These are phyloP conservation scores for Leuctra nigra DNA, from an alignment of 2,888 invertebrate species.

Conservation along the genomic window DNA sequence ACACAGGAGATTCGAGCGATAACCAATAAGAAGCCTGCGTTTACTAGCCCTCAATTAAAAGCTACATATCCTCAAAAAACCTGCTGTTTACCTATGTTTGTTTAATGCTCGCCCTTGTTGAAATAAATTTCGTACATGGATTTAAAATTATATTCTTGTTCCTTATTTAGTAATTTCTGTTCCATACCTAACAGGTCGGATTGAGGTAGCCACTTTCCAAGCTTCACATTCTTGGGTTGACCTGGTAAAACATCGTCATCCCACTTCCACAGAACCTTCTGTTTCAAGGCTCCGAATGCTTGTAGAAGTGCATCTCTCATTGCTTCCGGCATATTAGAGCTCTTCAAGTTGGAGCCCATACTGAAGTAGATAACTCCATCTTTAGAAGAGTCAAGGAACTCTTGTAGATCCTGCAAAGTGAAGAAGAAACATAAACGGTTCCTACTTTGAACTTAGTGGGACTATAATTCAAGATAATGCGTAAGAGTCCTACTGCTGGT, in stretches of 20 bases:
- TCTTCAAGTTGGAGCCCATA: conserved; percentile 32
- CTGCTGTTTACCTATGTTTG: no score
- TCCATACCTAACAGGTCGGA: conserved; percentile 39
- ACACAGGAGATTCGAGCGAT: no score
- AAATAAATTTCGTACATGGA: no score
- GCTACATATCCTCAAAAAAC: no score
- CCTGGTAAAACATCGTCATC: conserved; percentile 32
- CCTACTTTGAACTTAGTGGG: no score
- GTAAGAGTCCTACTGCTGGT: conserved; percentile 24
- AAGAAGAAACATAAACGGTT: no score
- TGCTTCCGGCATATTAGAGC: conserved; percentile 29
- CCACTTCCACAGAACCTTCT: conserved; percentile 35
- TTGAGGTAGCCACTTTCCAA: conserved; percentile 35
- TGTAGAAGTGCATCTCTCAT: conserved; percentile 29
- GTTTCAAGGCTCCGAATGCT: conserved; percentile 34
- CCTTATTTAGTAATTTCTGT: not conserved
- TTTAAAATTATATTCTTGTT: not conserved
- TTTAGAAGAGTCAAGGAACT: conserved; percentile 29
- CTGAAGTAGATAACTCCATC: conserved; percentile 34
- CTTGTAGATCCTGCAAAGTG: conserved; percentile 35
- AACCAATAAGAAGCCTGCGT: no score
- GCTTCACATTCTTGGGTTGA: conserved; percentile 33
- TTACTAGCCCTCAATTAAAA: no score
- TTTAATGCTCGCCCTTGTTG: no score
- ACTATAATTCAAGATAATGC: no score